Base-by-base conservation (phyloP, 2,113 vertebrate species). In the Campylorhamphus procurvoides region DNA sequence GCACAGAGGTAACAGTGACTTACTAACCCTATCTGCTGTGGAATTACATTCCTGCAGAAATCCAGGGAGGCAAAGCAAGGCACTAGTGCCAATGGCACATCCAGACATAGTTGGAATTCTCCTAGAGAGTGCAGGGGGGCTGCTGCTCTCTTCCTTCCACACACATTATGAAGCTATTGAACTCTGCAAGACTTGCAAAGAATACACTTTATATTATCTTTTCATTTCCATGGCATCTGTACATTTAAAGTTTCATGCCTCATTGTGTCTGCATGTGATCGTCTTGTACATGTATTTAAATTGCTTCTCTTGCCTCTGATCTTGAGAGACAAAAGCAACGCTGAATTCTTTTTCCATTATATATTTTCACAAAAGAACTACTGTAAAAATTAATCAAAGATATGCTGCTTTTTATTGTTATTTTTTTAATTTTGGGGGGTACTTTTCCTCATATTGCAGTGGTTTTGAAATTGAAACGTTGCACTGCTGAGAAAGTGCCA, bases 401-500 rank as follows among this genome's bases (percentile, higher is more conserved):
- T 96, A 89, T 72, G 63, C 76, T 59, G 76, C 25, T 47, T 96
- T 87, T 94, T 96, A 91, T 84, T 96, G 90, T 84, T 96, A 53
- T 89, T 96, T 95, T 97, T 94, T 89, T 67, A 60, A 92, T 96
- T 89, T 89, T 42, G 13, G 64, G 92, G 84, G 92, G 87, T 96
- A 87, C 92, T 98, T 97, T 97, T 87, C 96, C 95, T 98, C 96
- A 95, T 96, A 83, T 92, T 93, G 96, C 95, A 97, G 87, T 5
- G 94, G 96, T 97, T 97, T 98, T 96, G 98, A 98, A 98, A 97
- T 88, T 98, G 98, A 99, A 99, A 99, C 97, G 97, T 97, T 97
- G 99, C 98, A 99, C 99, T 98, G 99, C 99, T 99, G 99, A 99
- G 99, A 99, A 99, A 98, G 97, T 98, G 98, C 98, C 98, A 99